These are phyloP conservation scores for Cebidichthys violaceus DNA, from an alignment of 2,113 vertebrate species.

Conservation along the genomic window DNA sequence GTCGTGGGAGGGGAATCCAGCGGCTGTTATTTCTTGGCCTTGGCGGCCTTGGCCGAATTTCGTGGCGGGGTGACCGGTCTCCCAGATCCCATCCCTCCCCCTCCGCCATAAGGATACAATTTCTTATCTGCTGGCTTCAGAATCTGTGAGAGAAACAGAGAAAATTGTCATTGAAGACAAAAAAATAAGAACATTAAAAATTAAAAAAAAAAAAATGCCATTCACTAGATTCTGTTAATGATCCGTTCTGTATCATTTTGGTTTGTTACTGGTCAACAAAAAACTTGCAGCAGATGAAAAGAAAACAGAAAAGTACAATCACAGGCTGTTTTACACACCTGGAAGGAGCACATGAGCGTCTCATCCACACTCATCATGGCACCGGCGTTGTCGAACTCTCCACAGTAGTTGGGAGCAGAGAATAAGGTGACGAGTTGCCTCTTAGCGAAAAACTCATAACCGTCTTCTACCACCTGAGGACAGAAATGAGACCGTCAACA, in stretches of 20 bases:
- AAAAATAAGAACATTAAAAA: background rate
- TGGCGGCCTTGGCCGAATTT: conserved; percentile 90
- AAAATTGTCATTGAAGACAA: background rate
- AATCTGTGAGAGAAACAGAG: conserved; percentile 82
- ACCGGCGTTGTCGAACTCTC: conserved; percentile 87
- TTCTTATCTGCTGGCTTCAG: conserved; percentile 98
- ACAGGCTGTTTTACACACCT: conserved; percentile 68
- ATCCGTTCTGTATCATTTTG: background rate
- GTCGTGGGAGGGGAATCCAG: conserved; percentile 52
- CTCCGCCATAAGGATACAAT: conserved; percentile 92
- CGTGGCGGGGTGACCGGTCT: conserved; percentile 94
- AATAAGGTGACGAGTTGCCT: conserved; percentile 86
- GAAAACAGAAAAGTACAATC: background rate
- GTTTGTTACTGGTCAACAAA: background rate
- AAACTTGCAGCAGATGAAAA: background rate
- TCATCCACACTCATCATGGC: conserved; percentile 89
- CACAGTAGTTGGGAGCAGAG: conserved; percentile 88
- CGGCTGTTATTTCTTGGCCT: conserved; percentile 94
- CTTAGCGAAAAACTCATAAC: conserved; percentile 87
- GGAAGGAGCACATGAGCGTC: conserved; percentile 88
- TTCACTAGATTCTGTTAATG: background rate
- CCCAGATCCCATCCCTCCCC: conserved; percentile 88
- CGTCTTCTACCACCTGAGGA: conserved; percentile 85
- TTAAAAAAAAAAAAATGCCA: background rate
- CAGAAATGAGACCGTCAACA: background rate